Evolutionary conservation across 1,140 invertebrate species (phyloP), one percentile per base, ranked within the genome.

Genomic region (Galleria mellonella): DNA sequence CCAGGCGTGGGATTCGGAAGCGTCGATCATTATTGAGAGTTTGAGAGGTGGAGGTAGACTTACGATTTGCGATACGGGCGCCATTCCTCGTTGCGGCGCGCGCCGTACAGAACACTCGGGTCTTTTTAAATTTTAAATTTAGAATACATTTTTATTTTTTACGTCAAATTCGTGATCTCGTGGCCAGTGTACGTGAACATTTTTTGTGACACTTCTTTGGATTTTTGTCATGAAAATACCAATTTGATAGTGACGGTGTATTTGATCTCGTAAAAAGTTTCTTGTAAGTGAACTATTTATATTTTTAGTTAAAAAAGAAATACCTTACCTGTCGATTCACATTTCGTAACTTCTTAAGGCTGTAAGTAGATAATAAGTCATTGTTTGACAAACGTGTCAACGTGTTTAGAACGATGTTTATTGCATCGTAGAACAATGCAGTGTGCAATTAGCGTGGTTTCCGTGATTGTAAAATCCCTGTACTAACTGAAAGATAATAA

Each of bases 1-100:
- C n/a, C 28, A 23, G 38, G 48, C 62, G 59, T 62, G 62, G 56
- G 56, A 63, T 47, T 62, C 50, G 53, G 64, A 62, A 67, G 57
- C 43, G 15, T 14, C 13, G 39, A 48, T 51, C 43, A 48, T 44
- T 58, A 62, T 64, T 55, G 51, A 40, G 29, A 40, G 42, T 13
- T 47, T 14, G 9, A 11, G 30, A 17, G 14, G 9, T 13, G 31
- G 41, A 31, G 43, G 54, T 51, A 44, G 60, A 54, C 53, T 47
- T 43, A 51, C 55, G 61, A 51, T 46, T 60, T 53, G 53, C 57
- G 51, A 65, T 65, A 56, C 55, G 55, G 55, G 43, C 32, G 42
- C 31, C 32, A 55, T 55, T 64, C 63, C 61, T 61, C 50, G 27
- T 53, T 43, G 36, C 56, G 45, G 62, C 65, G 65, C 58, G 47